Percentiles rank a stretch among this genome's conserved stretches.
phyloP scores from a whole-genome alignment of 2,888 invertebrate species.

The Suillia variegata region DNA sequence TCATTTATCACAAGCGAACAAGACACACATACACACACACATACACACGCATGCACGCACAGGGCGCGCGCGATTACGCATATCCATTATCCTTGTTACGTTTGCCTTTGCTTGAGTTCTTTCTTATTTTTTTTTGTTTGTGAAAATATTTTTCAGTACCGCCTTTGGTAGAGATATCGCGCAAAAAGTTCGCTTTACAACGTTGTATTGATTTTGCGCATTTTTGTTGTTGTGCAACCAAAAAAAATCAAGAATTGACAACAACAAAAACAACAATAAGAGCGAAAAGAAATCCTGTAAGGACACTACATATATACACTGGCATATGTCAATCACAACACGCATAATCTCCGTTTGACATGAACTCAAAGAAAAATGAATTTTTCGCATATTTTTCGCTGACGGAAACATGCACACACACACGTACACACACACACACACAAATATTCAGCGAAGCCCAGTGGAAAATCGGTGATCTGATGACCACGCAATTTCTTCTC shows the following conservation, averaged over 20 bases:
- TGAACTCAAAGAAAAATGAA: slow-evolving; percentile 40
- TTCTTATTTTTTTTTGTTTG: background rate
- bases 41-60: too few species aligned
- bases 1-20: slow-evolving; percentile 56
- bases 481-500: too few species aligned
- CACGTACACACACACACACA: background rate
- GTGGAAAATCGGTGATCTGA: too few species aligned
- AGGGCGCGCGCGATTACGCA: slow-evolving; percentile 49
- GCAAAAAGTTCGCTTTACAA: too few species aligned
- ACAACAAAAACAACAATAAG: too few species aligned
- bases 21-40: too few species aligned
- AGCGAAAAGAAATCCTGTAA: too few species aligned
- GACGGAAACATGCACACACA: background rate
- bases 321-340: slow-evolving; percentile 36
- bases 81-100: slow-evolving; percentile 41
- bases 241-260: too few species aligned
- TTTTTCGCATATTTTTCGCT: slow-evolving; percentile 13
- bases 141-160: background rate
- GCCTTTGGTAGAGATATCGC: too few species aligned
- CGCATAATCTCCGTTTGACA: slow-evolving; percentile 47
- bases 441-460: too few species aligned
- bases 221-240: too few species aligned
- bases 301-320: slow-evolving; percentile 8
- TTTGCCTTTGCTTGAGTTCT: slow-evolving; percentile 8
- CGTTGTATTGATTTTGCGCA: background rate